phyloP scores from a whole-genome alignment of 2,888 invertebrate genomes.

The Endotricha flammealis region DNA sequence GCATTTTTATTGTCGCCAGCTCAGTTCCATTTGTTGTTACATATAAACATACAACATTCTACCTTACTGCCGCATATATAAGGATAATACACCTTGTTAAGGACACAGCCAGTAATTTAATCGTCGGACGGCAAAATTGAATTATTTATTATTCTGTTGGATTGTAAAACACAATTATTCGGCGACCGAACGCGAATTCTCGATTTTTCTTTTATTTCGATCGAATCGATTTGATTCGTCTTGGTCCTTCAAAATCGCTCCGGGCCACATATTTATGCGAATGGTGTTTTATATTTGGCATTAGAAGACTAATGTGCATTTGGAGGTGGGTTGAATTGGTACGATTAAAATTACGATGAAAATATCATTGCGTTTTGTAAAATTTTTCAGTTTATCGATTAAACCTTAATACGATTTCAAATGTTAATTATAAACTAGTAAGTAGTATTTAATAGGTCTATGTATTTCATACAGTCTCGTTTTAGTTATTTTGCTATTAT shows the following conservation, averaged over 20 bases:
- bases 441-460: no score
- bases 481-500: no score
- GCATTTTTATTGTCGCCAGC: constrained; percentile 74
- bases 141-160: constrained; percentile 64
- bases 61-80: constrained; percentile 7
- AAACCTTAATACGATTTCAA: no score
- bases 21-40: constrained; percentile 17
- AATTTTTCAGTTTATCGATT: no score
- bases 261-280: constrained; percentile 10
- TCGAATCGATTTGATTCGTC: constrained; percentile 39
- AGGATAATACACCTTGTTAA: constrained; percentile 31
- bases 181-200: constrained; percentile 38
- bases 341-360: background rate
- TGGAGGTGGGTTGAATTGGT: constrained; percentile 1
- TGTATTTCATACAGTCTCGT: no score
- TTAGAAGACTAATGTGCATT: constrained; percentile 4
- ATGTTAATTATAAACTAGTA: no score
- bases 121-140: constrained; percentile 63
- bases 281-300: constrained; percentile 4
- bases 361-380: no score
- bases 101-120: constrained; percentile 66
- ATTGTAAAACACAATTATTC: constrained; percentile 61
- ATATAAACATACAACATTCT: constrained; percentile 7
- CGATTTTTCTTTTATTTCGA: constrained; percentile 38
- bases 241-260: constrained; percentile 29